These are phyloP conservation scores for Zingel zingel DNA, from an alignment of 2,113 vertebrate species.

Conservation along the genomic window DNA sequence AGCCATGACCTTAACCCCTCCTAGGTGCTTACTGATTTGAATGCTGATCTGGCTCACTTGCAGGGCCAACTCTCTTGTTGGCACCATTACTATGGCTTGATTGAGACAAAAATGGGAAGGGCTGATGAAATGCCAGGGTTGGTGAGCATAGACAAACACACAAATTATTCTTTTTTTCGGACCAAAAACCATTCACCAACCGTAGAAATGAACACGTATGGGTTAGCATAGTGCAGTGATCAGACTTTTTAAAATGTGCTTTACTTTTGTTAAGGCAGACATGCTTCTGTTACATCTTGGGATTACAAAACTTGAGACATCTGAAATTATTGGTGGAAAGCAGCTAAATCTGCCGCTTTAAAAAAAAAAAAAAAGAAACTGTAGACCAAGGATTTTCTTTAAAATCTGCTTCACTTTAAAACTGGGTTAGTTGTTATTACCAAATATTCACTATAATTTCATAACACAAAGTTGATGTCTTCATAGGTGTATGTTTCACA, in stretches of 20 bases:
- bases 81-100: constrained; percentile 81
- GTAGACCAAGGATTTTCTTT: background rate
- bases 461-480: background rate
- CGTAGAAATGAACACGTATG: background rate
- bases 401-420: background rate
- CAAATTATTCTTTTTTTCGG: background rate
- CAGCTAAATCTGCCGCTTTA: too few relatives aligned
- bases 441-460: background rate
- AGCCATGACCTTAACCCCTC: constrained; percentile 83
- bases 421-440: too few relatives aligned
- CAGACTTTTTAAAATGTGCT: background rate
- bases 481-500: background rate
- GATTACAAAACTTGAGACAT: background rate
- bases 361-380: too few relatives aligned
- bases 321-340: background rate
- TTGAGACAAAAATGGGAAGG: constrained; percentile 20
- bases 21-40: constrained; percentile 81
- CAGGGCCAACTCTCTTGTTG: constrained; percentile 82
- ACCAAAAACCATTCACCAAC: background rate
- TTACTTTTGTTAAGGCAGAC: background rate
- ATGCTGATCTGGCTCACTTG: constrained; percentile 84
- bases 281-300: too few relatives aligned
- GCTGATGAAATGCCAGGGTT: constrained; percentile 38
- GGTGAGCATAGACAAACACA: constrained; percentile 8
- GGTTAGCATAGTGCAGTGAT: background rate